These are phyloP conservation scores for Alaudala cheleensis DNA, from an alignment of 2,113 vertebrate genomes.

Conservation along the genomic window DNA sequence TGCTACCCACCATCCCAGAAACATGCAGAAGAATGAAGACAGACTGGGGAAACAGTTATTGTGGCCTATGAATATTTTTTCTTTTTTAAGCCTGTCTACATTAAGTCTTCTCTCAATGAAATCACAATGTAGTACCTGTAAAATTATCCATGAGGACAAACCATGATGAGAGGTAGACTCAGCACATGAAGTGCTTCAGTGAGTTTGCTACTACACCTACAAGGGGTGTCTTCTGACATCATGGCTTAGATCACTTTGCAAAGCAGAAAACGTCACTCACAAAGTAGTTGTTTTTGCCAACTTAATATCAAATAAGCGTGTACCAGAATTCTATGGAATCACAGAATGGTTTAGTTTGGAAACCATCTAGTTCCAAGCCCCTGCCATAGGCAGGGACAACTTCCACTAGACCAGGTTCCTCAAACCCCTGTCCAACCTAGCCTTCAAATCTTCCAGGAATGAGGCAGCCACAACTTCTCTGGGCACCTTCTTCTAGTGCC, in stretches of 20 bases:
- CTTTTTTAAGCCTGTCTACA: background rate
- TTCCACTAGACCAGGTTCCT: background rate
- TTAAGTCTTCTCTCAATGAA: background rate
- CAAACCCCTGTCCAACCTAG: background rate
- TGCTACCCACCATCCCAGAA: background rate
- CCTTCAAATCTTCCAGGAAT: background rate
- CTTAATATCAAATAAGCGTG: background rate
- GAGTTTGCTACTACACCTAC: background rate
- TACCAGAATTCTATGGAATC: background rate
- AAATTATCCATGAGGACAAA: background rate
- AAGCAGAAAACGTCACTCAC: background rate
- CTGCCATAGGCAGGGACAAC: background rate
- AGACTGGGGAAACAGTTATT: background rate
- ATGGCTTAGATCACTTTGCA: background rate
- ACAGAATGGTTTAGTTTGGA: background rate
- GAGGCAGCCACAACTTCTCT: background rate
- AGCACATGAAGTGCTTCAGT: background rate
- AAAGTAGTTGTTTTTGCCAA: background rate
- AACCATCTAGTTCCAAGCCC: background rate
- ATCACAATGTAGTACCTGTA: background rate
- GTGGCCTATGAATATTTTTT: background rate
- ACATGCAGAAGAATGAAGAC: background rate
- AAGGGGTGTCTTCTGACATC: background rate
- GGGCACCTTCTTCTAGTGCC: background rate
- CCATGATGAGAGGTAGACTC: background rate